Percentiles rank a stretch among this genome's conserved stretches.
phyloP scores from a whole-genome alignment of 2,797 vertebrate genomes.

The Miopithecus talapoin region DNA sequence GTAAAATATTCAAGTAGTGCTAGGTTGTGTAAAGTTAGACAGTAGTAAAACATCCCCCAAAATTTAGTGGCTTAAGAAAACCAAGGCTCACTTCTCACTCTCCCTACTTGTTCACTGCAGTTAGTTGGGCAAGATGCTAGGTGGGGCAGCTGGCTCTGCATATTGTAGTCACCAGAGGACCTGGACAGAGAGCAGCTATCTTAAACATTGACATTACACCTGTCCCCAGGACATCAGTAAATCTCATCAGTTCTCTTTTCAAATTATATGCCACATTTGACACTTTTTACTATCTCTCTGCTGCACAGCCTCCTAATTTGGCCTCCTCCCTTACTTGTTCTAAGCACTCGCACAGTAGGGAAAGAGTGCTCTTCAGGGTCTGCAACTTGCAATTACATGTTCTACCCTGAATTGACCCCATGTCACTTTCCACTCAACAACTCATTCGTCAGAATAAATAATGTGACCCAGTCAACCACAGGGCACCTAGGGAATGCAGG shows the following conservation, averaged over 20 bases:
- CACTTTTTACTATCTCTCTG: not conserved
- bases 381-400: not conserved
- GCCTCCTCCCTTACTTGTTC: not conserved
- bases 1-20: not conserved
- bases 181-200: not conserved
- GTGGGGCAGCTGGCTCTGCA: not conserved
- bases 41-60: not conserved
- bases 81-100: not conserved
- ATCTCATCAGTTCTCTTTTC: not conserved
- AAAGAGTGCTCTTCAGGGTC: not conserved
- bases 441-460: not conserved
- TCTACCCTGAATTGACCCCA: not conserved
- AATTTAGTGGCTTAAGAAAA: not conserved
- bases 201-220: not conserved
- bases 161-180: not conserved
- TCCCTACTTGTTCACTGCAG: not conserved
- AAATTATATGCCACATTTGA: not conserved
- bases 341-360: not conserved
- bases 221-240: not conserved
- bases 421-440: not conserved
- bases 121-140: not conserved
- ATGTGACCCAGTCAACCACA: not conserved
- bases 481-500: not conserved
- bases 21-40: not conserved
- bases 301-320: not conserved